phyloP scores from a whole-genome alignment of 2,797 vertebrate species.

The Schizopygopsis pylzovi region DNA sequence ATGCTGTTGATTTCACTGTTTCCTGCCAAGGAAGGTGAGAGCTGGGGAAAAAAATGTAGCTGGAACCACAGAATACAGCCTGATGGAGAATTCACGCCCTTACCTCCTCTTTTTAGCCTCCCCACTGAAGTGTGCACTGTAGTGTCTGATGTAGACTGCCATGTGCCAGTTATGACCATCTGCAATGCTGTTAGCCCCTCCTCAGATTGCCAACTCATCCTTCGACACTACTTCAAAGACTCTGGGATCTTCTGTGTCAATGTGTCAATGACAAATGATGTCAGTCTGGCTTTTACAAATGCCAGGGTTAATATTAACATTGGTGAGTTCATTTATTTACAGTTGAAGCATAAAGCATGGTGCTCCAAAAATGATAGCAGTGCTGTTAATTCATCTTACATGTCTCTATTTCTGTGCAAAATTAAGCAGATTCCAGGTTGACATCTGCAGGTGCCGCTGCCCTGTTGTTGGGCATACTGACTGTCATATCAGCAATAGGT shows the following conservation, averaged over 20 bases:
- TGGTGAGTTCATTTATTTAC: conserved; percentile 64
- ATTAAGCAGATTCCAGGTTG: conserved; percentile 66
- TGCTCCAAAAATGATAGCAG: background rate
- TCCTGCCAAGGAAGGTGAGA: conserved; percentile 90
- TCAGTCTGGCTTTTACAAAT: conserved; percentile 85
- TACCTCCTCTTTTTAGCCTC: conserved; percentile 70
- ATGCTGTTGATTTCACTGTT: conserved; percentile 86
- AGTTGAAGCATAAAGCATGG: background rate
- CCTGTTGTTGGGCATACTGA: conserved; percentile 74
- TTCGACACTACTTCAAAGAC: conserved; percentile 85
- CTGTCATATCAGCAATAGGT: conserved; percentile 70
- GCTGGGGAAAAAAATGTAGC: background rate
- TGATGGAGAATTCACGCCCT: background rate
- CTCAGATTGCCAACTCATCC: conserved; percentile 83
- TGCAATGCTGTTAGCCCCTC: conserved; percentile 84
- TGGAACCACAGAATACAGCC: background rate
- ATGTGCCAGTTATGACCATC: conserved; percentile 75
- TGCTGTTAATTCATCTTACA: background rate
- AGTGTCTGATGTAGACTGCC: conserved; percentile 85
- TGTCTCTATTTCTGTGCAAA: background rate
- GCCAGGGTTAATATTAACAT: conserved; percentile 83
- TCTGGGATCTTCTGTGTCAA: conserved; percentile 92
- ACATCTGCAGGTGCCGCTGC: conserved; percentile 68
- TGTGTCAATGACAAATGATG: conserved; percentile 87
- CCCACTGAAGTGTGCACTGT: conserved; percentile 90